Conservation (phyloP, 2,113 vertebrate species). For the Oncorhynchus gorbuscha region DNA sequence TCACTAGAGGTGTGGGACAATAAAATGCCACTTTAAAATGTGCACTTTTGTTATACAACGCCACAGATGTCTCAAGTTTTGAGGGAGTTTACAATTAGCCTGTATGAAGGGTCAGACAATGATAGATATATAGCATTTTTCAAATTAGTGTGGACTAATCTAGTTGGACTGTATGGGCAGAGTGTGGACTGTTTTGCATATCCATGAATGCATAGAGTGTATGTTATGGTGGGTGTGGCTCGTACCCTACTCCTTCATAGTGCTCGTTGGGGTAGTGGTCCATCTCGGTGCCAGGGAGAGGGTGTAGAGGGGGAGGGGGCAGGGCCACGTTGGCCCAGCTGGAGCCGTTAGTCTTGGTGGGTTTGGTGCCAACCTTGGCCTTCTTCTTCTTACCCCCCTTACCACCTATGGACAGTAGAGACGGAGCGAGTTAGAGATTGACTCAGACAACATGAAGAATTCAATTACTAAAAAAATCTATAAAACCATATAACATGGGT, state of each 20-base stretch:
- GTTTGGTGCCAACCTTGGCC: constrained; percentile 87
- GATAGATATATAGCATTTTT: too few species aligned
- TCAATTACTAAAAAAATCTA: constrained; percentile 39
- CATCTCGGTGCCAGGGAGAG: constrained; percentile 93
- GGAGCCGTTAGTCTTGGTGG: constrained; percentile 89
- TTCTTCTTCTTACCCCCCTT: constrained; percentile 99
- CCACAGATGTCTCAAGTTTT: too few species aligned
- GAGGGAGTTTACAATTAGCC: too few species aligned
- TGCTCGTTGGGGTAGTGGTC: constrained; percentile 90
- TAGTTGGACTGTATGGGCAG: not conserved
- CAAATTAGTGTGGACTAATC: not conserved
- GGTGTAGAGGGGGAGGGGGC: constrained; percentile 92
- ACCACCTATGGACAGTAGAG: constrained; percentile 79
- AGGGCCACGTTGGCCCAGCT: constrained; percentile 94
- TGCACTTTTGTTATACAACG: too few species aligned
- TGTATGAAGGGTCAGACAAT: too few species aligned
- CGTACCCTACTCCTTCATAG: constrained; percentile 88
- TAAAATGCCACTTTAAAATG: too few species aligned
- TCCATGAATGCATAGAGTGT: too few species aligned
- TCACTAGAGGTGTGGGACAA: too few species aligned
- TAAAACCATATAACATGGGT: constrained; percentile 14
- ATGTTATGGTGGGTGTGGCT: not conserved
- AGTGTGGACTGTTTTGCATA: not conserved
- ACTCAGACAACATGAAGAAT: constrained; percentile 16
- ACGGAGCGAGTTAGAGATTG: constrained; percentile 14